phyloP scores from a whole-genome alignment of 2,113 vertebrate species.

The Boulengeromyrus knoepffleri region DNA sequence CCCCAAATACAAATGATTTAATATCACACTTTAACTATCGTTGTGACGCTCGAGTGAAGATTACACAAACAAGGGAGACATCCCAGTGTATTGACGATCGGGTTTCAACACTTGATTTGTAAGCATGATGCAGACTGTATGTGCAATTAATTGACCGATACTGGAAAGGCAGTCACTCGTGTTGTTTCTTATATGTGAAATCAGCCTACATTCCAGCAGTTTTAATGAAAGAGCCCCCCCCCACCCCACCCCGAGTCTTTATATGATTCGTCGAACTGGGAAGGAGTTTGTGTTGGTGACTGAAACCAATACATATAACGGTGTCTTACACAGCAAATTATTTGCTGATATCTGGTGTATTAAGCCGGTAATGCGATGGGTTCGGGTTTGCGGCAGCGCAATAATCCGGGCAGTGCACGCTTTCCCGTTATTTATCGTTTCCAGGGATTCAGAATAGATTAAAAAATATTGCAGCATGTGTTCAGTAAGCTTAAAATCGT shows the following conservation, averaged over 20 bases:
- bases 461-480: background rate
- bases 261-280: constrained; percentile 22
- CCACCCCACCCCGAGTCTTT: constrained; percentile 24
- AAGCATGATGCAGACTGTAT: background rate
- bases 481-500: background rate
- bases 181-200: background rate
- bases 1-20: background rate
- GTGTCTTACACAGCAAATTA: constrained; percentile 55
- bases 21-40: background rate
- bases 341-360: constrained; percentile 36
- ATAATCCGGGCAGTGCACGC: background rate
- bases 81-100: background rate
- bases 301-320: constrained; percentile 33
- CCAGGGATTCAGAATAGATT: background rate
- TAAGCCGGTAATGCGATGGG: constrained; percentile 28
- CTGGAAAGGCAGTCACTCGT: background rate
- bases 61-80: background rate
- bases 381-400: background rate
- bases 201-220: constrained; percentile 21
- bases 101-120: background rate
- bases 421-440: background rate
- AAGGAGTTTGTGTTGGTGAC: constrained; percentile 37
- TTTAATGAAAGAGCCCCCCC: constrained; percentile 13
- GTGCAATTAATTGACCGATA: background rate
- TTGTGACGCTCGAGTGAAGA: background rate